Evolutionary conservation across 2,797 vertebrate genomes (phyloP).

Genomic region (Calcarius lapponicus): DNA sequence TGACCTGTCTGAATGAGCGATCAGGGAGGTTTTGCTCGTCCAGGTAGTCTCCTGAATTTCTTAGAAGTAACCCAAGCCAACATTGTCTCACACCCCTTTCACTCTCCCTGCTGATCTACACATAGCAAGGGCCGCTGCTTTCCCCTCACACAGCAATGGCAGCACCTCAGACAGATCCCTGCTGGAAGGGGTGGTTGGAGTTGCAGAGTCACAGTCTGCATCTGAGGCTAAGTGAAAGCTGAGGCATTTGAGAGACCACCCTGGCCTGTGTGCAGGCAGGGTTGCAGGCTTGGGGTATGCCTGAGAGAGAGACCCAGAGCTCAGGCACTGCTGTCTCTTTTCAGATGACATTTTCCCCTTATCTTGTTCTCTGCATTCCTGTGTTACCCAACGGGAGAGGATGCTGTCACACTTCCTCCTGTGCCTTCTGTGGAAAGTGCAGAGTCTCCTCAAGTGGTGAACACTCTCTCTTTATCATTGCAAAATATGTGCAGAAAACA

Average conservation of each 20-base stretch:
- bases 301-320: background rate
- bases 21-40: background rate
- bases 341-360: background rate
- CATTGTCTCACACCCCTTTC: background rate
- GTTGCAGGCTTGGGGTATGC: background rate
- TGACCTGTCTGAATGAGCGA: background rate
- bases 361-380: rapidly evolving
- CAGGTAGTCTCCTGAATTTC: background rate
- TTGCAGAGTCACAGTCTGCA: background rate
- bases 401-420: background rate
- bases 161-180: background rate
- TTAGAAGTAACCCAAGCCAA: background rate
- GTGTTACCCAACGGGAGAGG: rapidly evolving
- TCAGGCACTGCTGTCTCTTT: rapidly evolving
- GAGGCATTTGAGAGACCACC: background rate
- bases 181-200: rapidly evolving
- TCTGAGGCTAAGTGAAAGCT: rapidly evolving
- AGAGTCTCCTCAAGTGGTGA: background rate
- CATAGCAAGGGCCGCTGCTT: background rate
- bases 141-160: rapidly evolving
- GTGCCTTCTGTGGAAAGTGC: background rate
- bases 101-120: background rate
- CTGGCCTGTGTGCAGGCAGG: too few relatives aligned
- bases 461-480: background rate
- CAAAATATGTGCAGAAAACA: background rate